Percentiles rank a stretch among this genome's conserved stretches.
Evolutionary conservation across 1,140 invertebrate species (phyloP).

Genomic region (Drosophila repletoides): DNA sequence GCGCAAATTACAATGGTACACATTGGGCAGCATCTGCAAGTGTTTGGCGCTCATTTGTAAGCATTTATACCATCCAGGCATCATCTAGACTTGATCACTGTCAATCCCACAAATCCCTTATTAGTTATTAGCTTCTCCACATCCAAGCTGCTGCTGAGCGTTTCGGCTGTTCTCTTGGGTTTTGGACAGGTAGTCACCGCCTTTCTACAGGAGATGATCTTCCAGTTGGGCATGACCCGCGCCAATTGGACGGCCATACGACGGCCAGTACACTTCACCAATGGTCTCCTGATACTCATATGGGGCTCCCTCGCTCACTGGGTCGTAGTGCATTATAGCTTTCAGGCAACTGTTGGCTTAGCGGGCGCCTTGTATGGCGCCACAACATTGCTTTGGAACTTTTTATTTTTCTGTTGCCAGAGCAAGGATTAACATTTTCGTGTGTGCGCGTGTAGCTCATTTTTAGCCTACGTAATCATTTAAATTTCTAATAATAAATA

Average conservation of each 20-base stretch:
- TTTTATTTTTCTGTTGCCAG: slow-evolving; percentile 73
- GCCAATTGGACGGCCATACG: slow-evolving; percentile 76
- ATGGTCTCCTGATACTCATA: slow-evolving; percentile 70
- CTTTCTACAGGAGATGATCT: slow-evolving; percentile 76
- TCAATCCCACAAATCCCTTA: neutral
- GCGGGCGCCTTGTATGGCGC: slow-evolving; percentile 62
- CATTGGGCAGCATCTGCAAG: slow-evolving; percentile 73
- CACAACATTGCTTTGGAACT: slow-evolving; percentile 71
- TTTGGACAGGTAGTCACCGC: slow-evolving; percentile 79
- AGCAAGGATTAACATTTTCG: slow-evolving; percentile 43
- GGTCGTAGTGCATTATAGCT: slow-evolving; percentile 72
- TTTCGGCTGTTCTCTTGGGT: slow-evolving; percentile 73
- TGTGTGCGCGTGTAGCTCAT: neutral
- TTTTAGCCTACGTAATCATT: slow-evolving; percentile 13
- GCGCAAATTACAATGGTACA: slow-evolving; percentile 75
- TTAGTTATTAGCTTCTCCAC: slow-evolving; percentile 80
- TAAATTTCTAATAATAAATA: slow-evolving; percentile 22
- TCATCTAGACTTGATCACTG: neutral
- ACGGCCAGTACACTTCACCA: slow-evolving; percentile 72
- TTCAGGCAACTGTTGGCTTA: slow-evolving; percentile 72
- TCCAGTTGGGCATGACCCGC: slow-evolving; percentile 76
- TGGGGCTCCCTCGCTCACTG: slow-evolving; percentile 78
- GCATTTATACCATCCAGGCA: slow-evolving; percentile 3
- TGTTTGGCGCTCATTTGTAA: slow-evolving; percentile 75
- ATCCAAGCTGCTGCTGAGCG: slow-evolving; percentile 75